Base-by-base conservation (phyloP, 2,888 invertebrate species). In the Priapulus caudatus region DNA sequence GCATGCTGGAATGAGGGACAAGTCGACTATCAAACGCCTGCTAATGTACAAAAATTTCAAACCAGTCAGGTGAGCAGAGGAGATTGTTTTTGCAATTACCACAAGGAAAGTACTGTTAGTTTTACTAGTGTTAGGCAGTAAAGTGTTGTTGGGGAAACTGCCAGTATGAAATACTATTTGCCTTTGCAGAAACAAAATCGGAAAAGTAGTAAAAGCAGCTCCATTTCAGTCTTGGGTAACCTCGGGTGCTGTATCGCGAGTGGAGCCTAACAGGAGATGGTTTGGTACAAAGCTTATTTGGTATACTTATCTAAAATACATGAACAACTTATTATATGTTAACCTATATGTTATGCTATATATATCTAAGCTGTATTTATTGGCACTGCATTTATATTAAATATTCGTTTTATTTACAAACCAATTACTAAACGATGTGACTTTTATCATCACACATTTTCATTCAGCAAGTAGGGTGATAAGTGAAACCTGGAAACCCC, bases 31-130 rank as follows among this genome's bases (percentile, higher is more conserved):
- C 56, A 93, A 90, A 68, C 79, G 98, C 47, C 74, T 99, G 59
- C 89, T 91, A 72, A 98, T 99, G 97, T 99, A 99, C 74, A 82
- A 90, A 61, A 93, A 93, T 73, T 92, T 89, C 69, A 97, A 95
- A 72, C 84, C 97, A 0, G 91, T 90, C 70, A 79, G 97, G 75
- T 74, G 59, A 48, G 46, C n/a, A n/a, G n/a, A n/a, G n/a, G n/a
- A n/a, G n/a, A n/a, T n/a, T n/a, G n/a, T n/a, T n/a, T n/a, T n/a
- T n/a, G n/a, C n/a, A n/a, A n/a, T n/a, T n/a, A n/a, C n/a, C n/a
- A n/a, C n/a, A n/a, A n/a, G n/a, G n/a, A n/a, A n/a, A n/a, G n/a
- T n/a, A n/a, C n/a, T n/a, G n/a, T n/a, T n/a, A n/a, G n/a, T n/a
- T n/a, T n/a, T n/a, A n/a, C n/a, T n/a, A n/a, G n/a, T n/a, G n/a